Evolutionary conservation across 2,888 invertebrate genomes (phyloP), one percentile per base, ranked within the genome.

Genomic region (Philaethria dido): DNA sequence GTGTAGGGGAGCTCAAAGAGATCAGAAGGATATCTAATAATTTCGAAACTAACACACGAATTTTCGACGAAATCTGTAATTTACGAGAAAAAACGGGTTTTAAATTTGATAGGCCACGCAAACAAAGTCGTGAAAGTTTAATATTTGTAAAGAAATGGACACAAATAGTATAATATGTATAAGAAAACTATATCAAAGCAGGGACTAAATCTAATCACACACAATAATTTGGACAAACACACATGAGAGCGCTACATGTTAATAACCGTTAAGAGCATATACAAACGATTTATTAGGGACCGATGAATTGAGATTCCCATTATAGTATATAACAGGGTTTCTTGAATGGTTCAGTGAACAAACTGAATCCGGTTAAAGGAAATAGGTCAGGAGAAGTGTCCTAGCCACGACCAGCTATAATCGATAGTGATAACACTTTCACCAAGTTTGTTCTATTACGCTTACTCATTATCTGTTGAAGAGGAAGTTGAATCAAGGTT

Each of bases 301-400:
- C 9, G 0, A 45, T 20, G 20, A 60, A 18, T 13, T 16, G 16
- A 6, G 11, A 25, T 59, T 59, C 13, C 29, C 29, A 45, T 42
- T n/a, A 2, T 25, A 13, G 18, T 11, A 59, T 9, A 42, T 13
- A 25, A 44, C 14, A 60, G 18, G 29, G 4, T 47, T 60, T 16
- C 42, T 60, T 60, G 8, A 45, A 60, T 16, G 16, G 45, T 45
- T 33, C 16, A 29, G 16, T 42, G 45, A 47, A 45, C 33, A 44
- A 29, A 60, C 45, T 18, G 29, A 29, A 44, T 25, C 16, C 29
- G 44, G 11, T 29, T 45, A 59, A 42, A 44, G 59, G 57, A 42
- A 64, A 64, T 39, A 39, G 64, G 64, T 59, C 64, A 64, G 47
- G 57, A 47, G 39, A 55, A 47, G 55, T 57, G 48, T 42, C 42